These are phyloP conservation scores for Patella depressa DNA, from an alignment of 2,888 invertebrate genomes.

Conservation along the genomic window DNA sequence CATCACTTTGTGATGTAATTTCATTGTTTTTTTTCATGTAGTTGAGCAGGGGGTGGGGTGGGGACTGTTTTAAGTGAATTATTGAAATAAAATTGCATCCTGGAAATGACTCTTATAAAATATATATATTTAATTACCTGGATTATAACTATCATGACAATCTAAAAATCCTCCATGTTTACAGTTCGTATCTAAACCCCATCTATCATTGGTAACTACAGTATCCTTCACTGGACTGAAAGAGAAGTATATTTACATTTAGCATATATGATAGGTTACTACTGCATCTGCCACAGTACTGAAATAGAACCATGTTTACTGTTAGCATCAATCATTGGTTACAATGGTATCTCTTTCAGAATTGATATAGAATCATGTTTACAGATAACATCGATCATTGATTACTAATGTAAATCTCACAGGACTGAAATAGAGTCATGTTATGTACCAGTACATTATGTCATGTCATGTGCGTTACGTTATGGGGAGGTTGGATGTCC, in stretches of 20 bases:
- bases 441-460: too few relatives aligned
- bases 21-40: too few relatives aligned
- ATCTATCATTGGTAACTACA: constrained; percentile 61
- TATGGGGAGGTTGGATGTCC: too few relatives aligned
- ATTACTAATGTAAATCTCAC: constrained; percentile 53
- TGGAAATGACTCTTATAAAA: too few relatives aligned
- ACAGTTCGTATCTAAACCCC: constrained; percentile 53
- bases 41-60: too few relatives aligned
- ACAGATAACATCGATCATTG: constrained; percentile 48
- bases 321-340: constrained; percentile 50
- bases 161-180: constrained; percentile 60
- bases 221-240: constrained; percentile 50
- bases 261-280: constrained; percentile 54
- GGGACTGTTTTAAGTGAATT: too few relatives aligned
- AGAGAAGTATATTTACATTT: neutral
- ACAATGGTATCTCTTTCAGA: constrained; percentile 56
- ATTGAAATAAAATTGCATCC: too few relatives aligned
- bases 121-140: constrained; percentile 73
- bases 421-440: constrained; percentile 38
- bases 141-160: constrained; percentile 74
- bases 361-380: neutral
- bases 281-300: constrained; percentile 56
- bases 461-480: too few relatives aligned
- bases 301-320: constrained; percentile 1
- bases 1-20: too few relatives aligned